Evolutionary conservation across 2,888 invertebrate genomes (phyloP), one percentile per base, ranked within the genome.

Genomic region (Pandemis cinnamomeana): DNA sequence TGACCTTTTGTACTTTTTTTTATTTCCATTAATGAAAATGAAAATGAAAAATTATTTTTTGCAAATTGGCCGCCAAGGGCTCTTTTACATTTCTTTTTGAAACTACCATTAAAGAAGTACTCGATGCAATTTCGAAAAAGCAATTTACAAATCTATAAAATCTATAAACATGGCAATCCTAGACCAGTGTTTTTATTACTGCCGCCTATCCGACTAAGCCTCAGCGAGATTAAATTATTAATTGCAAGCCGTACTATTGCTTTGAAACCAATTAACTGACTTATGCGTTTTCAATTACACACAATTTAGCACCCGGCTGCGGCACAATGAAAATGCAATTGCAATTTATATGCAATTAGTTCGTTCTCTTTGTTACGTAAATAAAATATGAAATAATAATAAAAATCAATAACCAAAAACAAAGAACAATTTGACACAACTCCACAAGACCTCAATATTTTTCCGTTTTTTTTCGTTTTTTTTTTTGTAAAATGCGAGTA

Each of bases 191-290:
- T 55, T 55, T 67, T 63, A 15, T 63, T 55, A 46, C 27, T 42
- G 36, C 20, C 36, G 8, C 46, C 44, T 60, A 62, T 15, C 68
- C 63, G 46, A 63, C 62, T 76, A 78, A 80, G 75, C 69, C 72
- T 63, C 72, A 68, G 62, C 71, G 75, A 79, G 81, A 84, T 90
- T 90, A 90, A 89, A 90, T 91, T 91, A 91, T 91, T 51, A 51
- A 51, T 51, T 51, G n/a, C 48, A n/a, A 51, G 6, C 51, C 51
- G 7, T n/a, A 48, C n/a, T 42, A 67, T 15, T 61, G 60, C 73
- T 64, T 64, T 41, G 68, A 46, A 72, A 48, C 64, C 73, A 74
- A 74, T 74, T 66, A 53, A 42, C 53, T 53, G 70, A 74, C 66
- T 70, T 74, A 67, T 66, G 60, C 70, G 44, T 74, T 70, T 74